Evolutionary conservation across 2,888 invertebrate species (phyloP).

Genomic region (Vesta saturnalis): DNA sequence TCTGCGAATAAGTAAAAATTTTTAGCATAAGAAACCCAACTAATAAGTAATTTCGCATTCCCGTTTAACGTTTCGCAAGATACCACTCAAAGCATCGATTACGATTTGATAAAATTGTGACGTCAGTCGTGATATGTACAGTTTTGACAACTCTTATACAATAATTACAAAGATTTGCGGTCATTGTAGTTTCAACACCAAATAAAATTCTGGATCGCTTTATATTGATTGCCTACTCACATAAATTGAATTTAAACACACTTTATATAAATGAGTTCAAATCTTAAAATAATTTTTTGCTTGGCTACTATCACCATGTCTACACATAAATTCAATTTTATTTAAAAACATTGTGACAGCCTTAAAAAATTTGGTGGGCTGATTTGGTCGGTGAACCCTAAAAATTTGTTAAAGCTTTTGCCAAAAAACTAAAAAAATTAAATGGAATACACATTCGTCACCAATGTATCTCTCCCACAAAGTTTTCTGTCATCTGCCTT

Average conservation of each 20-base stretch:
- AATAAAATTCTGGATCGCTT: too few relatives aligned
- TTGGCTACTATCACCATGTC: neutral
- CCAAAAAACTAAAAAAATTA: neutral
- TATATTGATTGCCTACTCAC: neutral
- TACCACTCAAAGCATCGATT: too few relatives aligned
- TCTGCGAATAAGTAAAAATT: too few relatives aligned
- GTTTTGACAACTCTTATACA: too few relatives aligned
- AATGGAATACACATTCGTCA: neutral
- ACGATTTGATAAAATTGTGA: too few relatives aligned
- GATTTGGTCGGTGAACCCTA: conserved; percentile 11
- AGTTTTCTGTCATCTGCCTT: neutral
- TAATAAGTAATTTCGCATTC: too few relatives aligned
- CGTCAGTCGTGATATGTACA: too few relatives aligned
- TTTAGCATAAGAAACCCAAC: too few relatives aligned
- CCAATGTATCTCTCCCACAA: neutral
- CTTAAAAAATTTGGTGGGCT: neutral
- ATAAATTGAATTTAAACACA: too few relatives aligned
- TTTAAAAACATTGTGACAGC: neutral
- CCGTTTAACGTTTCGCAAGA: too few relatives aligned
- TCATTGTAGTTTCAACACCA: conserved; percentile 4
- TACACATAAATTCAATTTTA: neutral
- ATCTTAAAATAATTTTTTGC: neutral
- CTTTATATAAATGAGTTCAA: neutral
- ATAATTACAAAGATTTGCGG: too few relatives aligned
- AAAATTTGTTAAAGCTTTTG: neutral